Evolutionary conservation across 2,113 vertebrate genomes (phyloP).

Genomic region (Nothocercus julius): DNA sequence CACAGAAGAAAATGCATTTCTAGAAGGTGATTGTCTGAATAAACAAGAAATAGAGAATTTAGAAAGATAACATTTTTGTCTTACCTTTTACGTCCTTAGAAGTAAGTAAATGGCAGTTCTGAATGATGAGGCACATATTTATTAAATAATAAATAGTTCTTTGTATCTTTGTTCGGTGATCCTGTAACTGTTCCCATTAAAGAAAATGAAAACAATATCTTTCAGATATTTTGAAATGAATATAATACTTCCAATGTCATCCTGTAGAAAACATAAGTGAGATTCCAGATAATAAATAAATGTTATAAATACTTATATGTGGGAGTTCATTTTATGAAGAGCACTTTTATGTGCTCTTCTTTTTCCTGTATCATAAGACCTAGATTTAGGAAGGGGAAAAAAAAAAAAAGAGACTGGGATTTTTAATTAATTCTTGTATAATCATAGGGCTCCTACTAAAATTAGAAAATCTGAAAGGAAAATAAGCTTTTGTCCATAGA

Average conservation of each 20-base stretch:
- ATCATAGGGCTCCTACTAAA: neutral
- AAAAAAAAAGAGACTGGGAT: neutral
- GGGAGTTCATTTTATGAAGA: too few relatives aligned
- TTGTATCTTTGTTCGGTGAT: neutral
- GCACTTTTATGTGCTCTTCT: neutral
- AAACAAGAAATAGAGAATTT: neutral
- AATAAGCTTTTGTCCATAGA: neutral
- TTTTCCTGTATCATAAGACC: neutral
- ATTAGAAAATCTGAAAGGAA: neutral
- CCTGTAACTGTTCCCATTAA: neutral
- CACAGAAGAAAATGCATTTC: neutral
- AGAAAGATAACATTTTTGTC: neutral
- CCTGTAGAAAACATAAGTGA: neutral
- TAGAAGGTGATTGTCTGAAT: neutral
- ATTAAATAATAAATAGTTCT: neutral
- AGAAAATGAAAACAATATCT: neutral
- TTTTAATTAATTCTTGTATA: neutral
- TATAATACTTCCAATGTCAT: neutral
- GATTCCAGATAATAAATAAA: neutral
- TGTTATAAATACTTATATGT: neutral
- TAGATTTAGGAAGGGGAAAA: neutral
- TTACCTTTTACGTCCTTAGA: neutral
- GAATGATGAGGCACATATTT: neutral
- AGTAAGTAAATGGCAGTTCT: neutral
- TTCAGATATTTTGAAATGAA: neutral